Conservation (phyloP, 2,113 vertebrate species). For the Brachirus orientalis region DNA sequence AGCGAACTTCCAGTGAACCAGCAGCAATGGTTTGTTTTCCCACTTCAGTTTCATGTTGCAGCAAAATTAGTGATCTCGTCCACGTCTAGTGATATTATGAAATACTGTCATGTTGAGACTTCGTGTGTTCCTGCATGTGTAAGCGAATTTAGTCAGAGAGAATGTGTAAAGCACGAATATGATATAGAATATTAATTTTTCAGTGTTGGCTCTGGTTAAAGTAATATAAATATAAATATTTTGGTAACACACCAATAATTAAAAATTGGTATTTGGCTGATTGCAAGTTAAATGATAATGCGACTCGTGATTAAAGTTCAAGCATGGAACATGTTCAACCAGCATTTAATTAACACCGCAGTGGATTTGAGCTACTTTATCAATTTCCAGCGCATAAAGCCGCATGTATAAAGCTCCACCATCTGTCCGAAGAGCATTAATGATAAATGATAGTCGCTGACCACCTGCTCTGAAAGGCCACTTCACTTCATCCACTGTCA, state of each 20-base stretch:
- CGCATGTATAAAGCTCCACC: slow-evolving; percentile 18
- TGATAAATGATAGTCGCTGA: slow-evolving; percentile 8
- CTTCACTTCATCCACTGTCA: not conserved
- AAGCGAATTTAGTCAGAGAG: not conserved
- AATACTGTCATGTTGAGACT: not conserved
- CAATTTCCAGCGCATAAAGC: slow-evolving; percentile 6
- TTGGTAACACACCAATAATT: no score
- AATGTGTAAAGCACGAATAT: not conserved
- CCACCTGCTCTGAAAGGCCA: slow-evolving; percentile 38
- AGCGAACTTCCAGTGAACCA: slow-evolving; percentile 43
- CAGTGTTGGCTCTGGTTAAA: no score
- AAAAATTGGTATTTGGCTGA: not conserved
- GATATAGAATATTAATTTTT: no score
- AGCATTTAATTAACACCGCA: slow-evolving; percentile 42
- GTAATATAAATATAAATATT: no score
- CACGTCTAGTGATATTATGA: slow-evolving; percentile 13
- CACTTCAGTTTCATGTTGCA: not conserved
- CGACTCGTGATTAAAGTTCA: not conserved
- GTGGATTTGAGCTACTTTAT: slow-evolving; percentile 7
- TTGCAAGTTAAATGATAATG: not conserved
- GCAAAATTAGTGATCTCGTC: slow-evolving; percentile 5
- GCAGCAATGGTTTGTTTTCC: slow-evolving; percentile 21
- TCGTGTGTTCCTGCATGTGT: not conserved
- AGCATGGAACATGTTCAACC: no score
- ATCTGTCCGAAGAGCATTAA: slow-evolving; percentile 38